Conservation (phyloP, 2,113 vertebrate genomes). For the Atlantisia rogersi region DNA sequence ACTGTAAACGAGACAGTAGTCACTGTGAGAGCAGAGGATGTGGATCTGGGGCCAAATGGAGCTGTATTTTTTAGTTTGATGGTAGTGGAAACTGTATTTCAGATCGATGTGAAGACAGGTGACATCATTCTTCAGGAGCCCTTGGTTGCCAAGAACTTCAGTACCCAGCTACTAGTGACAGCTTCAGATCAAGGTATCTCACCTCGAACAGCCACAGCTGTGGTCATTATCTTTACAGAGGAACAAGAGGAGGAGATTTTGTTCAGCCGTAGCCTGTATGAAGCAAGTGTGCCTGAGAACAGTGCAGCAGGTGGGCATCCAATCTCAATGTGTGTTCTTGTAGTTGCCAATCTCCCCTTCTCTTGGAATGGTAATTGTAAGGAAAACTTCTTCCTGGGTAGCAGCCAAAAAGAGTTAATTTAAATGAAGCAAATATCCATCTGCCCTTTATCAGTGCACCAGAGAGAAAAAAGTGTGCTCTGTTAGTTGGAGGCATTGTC, state of each 20-base stretch:
- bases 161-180: constrained; percentile 75
- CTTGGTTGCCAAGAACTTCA: constrained; percentile 70
- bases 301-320: constrained; percentile 80
- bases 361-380: not conserved
- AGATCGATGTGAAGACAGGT: constrained; percentile 78
- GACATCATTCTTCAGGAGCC: constrained; percentile 79
- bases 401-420: not conserved
- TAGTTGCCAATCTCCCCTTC: not conserved
- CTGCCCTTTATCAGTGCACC: not conserved
- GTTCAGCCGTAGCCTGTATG: constrained; percentile 82
- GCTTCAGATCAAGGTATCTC: constrained; percentile 83
- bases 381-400: not conserved
- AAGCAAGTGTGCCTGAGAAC: constrained; percentile 82
- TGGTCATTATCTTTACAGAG: constrained; percentile 82
- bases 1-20: constrained; percentile 72
- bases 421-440: not conserved
- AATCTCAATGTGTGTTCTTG: not conserved
- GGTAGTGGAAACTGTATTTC: constrained; percentile 76
- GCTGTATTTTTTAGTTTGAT: constrained; percentile 76
- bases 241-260: constrained; percentile 76
- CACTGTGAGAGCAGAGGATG: constrained; percentile 78
- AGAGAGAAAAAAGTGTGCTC: not conserved
- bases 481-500: not conserved
- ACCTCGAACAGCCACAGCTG: constrained; percentile 77
- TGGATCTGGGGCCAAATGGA: constrained; percentile 85